Evolutionary conservation across 2,113 vertebrate genomes (phyloP).

Genomic region (Coptodon rendalli): DNA sequence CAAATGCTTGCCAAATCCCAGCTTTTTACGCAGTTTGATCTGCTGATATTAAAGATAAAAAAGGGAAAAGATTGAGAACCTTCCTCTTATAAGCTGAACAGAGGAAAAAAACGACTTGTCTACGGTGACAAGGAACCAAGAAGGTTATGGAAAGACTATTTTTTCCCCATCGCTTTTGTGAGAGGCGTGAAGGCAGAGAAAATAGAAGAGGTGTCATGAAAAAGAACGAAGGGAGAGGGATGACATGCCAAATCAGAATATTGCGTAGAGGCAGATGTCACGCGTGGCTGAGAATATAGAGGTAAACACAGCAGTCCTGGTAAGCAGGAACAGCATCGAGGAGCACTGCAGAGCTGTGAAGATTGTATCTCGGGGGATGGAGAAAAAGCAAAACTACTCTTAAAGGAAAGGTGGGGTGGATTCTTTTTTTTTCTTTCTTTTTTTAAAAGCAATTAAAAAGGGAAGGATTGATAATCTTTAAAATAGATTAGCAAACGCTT

Average conservation of each 20-base stretch:
- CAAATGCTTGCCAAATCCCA: background rate
- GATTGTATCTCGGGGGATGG: background rate
- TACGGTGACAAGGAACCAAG: background rate
- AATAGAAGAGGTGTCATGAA: background rate
- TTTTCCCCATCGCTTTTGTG: background rate
- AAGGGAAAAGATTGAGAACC: background rate
- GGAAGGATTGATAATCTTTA: background rate
- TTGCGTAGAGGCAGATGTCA: conserved; percentile 15
- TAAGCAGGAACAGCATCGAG: background rate
- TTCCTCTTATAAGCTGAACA: background rate
- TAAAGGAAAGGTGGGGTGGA: background rate
- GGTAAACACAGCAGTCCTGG: background rate
- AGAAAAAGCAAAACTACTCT: background rate
- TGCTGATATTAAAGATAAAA: background rate
- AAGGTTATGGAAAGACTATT: background rate
- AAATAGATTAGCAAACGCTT: background rate
- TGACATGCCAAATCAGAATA: background rate
- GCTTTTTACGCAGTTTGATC: background rate
- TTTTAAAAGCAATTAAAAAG: background rate
- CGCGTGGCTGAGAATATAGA: conserved; percentile 4
- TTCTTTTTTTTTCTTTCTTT: background rate
- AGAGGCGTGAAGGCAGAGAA: background rate
- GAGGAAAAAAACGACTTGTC: background rate
- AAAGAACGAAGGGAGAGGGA: background rate
- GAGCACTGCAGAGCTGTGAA: background rate